Conservation (phyloP, 2,113 vertebrate genomes). For the human (Homo sapiens) region DNA sequence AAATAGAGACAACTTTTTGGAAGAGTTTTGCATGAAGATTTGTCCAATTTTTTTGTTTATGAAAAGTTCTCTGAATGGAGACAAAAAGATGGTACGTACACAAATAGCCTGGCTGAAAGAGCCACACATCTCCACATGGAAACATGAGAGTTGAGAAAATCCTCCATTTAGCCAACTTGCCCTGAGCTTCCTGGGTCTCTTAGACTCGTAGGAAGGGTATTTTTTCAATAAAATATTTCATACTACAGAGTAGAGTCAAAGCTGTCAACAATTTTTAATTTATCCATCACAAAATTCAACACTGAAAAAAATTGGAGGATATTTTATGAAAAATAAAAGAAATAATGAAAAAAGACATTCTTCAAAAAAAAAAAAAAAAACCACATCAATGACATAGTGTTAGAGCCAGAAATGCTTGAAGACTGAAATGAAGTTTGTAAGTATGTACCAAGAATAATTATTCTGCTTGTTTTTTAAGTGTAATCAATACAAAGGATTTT, state of each 20-base stretch:
- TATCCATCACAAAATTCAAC: neutral
- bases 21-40: neutral
- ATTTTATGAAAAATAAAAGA: neutral
- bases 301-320: neutral
- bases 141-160: neutral
- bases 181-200: neutral
- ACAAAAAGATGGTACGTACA: neutral
- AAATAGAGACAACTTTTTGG: neutral
- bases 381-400: neutral
- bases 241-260: neutral
- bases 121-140: neutral
- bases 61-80: neutral
- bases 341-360: neutral
- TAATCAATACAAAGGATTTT: neutral
- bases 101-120: neutral
- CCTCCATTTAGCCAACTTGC: accelerated
- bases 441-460: neutral
- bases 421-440: neutral
- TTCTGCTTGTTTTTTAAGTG: too few species aligned
- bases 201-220: neutral
- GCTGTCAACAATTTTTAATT: neutral
- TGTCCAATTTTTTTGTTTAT: neutral
- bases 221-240: neutral
- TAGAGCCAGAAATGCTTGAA: neutral
- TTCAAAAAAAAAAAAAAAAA: neutral